phyloP scores from a whole-genome alignment of 2,888 invertebrate species.

The Tupiocoris notatus region DNA sequence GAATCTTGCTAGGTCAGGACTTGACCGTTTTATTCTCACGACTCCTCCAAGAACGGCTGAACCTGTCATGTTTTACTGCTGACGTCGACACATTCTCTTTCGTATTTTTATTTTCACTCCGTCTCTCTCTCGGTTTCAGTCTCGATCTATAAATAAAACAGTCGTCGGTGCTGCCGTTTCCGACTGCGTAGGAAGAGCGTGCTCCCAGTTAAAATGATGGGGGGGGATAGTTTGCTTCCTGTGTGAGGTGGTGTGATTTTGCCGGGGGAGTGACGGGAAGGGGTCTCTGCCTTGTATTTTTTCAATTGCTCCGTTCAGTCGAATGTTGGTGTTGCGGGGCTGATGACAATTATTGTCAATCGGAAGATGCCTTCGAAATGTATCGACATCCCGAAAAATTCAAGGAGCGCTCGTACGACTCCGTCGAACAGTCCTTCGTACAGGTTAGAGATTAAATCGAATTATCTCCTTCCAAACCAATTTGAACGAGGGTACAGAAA shows the following conservation, averaged over 20 bases:
- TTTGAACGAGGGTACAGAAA: too few relatives aligned
- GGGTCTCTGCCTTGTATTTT: not conserved
- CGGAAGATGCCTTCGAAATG: conserved; percentile 26
- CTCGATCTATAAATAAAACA: not conserved
- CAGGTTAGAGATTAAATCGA: too few relatives aligned
- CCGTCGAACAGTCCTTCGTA: conserved; percentile 25
- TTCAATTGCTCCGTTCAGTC: conserved; percentile 9
- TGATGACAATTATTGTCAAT: conserved; percentile 11
- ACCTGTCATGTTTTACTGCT: not conserved
- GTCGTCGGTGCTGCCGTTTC: not conserved
- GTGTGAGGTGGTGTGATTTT: not conserved
- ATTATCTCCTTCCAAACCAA: too few relatives aligned
- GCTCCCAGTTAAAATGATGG: not conserved
- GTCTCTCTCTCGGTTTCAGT: not conserved
- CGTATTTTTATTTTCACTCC: not conserved
- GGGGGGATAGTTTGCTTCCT: not conserved
- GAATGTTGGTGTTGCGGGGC: conserved; percentile 8
- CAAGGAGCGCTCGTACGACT: conserved; percentile 17
- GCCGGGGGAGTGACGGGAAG: not conserved
- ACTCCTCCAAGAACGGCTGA: not conserved
- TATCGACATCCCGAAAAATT: conserved; percentile 27
- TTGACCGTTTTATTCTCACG: not conserved
- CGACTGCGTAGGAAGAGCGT: not conserved
- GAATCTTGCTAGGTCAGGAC: not conserved
- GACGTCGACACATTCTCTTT: not conserved